Conservation (phyloP, 1,140 invertebrate genomes). For the Pectinophora gossypiella region DNA sequence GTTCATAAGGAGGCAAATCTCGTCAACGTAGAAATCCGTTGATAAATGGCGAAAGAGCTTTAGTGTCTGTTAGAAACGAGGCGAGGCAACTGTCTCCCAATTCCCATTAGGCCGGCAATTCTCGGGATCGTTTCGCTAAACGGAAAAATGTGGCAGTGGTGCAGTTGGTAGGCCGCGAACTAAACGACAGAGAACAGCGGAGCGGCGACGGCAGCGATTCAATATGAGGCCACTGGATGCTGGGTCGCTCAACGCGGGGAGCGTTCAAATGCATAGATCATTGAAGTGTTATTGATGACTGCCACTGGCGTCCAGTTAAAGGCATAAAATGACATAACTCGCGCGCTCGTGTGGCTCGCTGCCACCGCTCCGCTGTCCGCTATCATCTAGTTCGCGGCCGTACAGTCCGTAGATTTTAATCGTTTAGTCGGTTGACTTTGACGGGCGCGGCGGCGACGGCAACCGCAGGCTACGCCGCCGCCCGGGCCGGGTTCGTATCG, state of each 20-base stretch:
- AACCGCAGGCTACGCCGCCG: not conserved
- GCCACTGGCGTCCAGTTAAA: no score
- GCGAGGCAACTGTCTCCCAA: conserved; percentile 13
- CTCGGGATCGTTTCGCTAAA: conserved; percentile 15
- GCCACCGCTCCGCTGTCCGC: no score
- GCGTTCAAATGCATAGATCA: no score
- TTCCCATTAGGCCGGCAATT: conserved; percentile 17
- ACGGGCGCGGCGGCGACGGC: not conserved
- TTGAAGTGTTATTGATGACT: no score
- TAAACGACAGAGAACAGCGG: no score
- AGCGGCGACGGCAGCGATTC: no score
- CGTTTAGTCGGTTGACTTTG: not conserved
- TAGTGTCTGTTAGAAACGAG: conserved; percentile 1
- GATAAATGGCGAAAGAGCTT: conserved; percentile 12
- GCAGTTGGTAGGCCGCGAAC: no score
- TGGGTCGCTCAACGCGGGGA: no score
- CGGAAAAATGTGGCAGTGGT: conserved; percentile 5
- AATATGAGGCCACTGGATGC: no score
- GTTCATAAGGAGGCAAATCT: not conserved
- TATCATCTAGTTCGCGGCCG: not conserved
- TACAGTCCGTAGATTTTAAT: not conserved
- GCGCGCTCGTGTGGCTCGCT: no score
- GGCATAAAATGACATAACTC: no score
- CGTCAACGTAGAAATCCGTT: conserved; percentile 7
- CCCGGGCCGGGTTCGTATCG: not conserved